Conservation (phyloP, 2,113 vertebrate genomes). For the Desmodus rotundus region DNA sequence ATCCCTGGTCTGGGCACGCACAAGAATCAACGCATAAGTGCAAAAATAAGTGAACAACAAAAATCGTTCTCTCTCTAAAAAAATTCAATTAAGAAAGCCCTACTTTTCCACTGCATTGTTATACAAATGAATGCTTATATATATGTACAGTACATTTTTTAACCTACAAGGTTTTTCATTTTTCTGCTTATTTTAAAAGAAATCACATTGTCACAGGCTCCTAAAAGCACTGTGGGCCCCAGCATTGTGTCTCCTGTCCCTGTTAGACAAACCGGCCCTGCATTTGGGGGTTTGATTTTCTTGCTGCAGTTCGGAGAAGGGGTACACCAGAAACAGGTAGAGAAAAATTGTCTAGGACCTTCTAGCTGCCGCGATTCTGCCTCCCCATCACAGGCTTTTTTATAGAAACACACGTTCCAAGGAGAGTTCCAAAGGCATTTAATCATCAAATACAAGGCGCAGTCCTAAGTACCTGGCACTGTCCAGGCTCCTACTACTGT, state of each 20-base stretch:
- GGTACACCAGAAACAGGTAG: not conserved
- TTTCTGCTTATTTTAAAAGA: not conserved
- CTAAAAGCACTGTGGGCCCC: not conserved
- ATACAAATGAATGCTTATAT: not conserved
- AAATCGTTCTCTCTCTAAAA: no score
- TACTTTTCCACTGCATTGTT: not conserved
- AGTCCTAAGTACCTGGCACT: not conserved
- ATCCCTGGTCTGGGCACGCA: not conserved
- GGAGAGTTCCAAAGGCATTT: not conserved
- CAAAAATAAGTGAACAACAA: no score
- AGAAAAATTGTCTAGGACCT: not conserved
- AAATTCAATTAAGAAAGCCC: not conserved
- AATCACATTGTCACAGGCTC: not conserved
- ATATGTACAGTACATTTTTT: not conserved
- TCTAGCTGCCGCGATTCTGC: not conserved
- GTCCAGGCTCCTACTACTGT: not conserved
- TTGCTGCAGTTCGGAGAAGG: not conserved
- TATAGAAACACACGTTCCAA: not conserved
- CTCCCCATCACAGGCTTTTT: not conserved
- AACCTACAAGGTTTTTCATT: not conserved
- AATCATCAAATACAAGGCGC: not conserved
- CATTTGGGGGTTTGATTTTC: not conserved
- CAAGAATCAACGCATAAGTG: no score
- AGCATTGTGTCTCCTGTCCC: not conserved
- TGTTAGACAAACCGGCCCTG: not conserved